phyloP scores from a whole-genome alignment of 2,888 invertebrate species.

The Chrysotoxum bicinctum region DNA sequence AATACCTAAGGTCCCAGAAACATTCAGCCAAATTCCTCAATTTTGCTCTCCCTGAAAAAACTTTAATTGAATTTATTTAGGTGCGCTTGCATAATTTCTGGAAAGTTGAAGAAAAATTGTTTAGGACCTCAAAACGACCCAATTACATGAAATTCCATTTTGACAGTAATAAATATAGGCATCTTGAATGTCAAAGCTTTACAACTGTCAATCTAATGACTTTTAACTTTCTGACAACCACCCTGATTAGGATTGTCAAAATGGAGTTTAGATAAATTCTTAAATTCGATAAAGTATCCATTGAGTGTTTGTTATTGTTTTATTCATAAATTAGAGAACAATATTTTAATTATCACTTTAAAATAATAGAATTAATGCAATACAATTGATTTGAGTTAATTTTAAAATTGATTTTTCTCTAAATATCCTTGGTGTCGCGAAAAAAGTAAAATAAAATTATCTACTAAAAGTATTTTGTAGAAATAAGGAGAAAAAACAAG shows the following conservation, averaged over 20 bases:
- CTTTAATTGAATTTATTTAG: too few species aligned
- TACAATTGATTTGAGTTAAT: conserved; percentile 27
- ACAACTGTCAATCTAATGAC: not conserved
- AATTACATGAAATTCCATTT: too few species aligned
- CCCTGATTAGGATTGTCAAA: not conserved
- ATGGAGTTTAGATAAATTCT: not conserved
- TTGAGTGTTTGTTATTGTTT: conserved; percentile 39
- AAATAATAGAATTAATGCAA: conserved; percentile 11
- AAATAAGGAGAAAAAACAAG: not conserved
- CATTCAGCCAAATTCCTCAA: too few species aligned
- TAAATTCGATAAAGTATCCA: conserved; percentile 49
- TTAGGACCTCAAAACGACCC: too few species aligned
- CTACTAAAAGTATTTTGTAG: conserved; percentile 3
- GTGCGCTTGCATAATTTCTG: too few species aligned
- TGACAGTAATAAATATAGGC: not conserved
- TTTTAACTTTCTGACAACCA: not conserved
- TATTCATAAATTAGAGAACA: conserved; percentile 52
- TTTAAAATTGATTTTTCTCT: conserved; percentile 18
- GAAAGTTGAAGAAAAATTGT: too few species aligned
- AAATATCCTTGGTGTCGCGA: conserved; percentile 52
- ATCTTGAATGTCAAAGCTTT: not conserved
- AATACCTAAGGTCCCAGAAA: too few species aligned
- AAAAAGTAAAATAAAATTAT: conserved; percentile 16
- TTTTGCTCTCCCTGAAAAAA: too few species aligned
- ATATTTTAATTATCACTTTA: conserved; percentile 31